These are phyloP conservation scores for Schizothorax lantsangensis DNA, from an alignment of 2,797 vertebrate species.

Conservation along the genomic window DNA sequence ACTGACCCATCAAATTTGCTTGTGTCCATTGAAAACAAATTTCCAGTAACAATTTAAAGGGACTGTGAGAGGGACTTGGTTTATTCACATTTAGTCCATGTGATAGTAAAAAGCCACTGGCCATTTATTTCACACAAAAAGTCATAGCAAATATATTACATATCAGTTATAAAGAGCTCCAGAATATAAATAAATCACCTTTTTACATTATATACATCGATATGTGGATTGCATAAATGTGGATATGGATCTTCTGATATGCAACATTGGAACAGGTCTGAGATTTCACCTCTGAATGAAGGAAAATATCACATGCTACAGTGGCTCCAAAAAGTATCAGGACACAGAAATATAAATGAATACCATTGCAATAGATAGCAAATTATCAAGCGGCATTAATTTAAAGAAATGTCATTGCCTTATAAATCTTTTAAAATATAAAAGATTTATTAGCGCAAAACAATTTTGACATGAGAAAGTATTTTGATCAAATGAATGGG, in stretches of 20 bases:
- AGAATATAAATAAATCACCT: slow-evolving; percentile 56
- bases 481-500: not conserved
- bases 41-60: slow-evolving; percentile 49
- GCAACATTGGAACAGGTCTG: slow-evolving; percentile 4
- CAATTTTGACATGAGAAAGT: not conserved
- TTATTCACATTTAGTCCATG: slow-evolving; percentile 58
- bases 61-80: slow-evolving; percentile 51
- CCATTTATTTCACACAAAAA: slow-evolving; percentile 60
- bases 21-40: slow-evolving; percentile 55
- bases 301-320: slow-evolving; percentile 32
- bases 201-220: slow-evolving; percentile 71
- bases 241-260: slow-evolving; percentile 38
- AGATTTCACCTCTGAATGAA: slow-evolving; percentile 18
- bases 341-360: not conserved
- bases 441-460: not conserved
- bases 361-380: not conserved
- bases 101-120: slow-evolving; percentile 62
- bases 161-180: slow-evolving; percentile 56
- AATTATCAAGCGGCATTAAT: not conserved
- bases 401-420: not conserved
- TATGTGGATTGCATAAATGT: slow-evolving; percentile 43
- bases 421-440: not conserved
- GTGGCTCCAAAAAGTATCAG: slow-evolving; percentile 24
- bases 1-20: slow-evolving; percentile 58
- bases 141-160: slow-evolving; percentile 69